A percentile compares a stretch with the other conserved stretches of the same genome.
phyloP scores from a whole-genome alignment of 2,113 vertebrate genomes.

The Carassius gibelio region DNA sequence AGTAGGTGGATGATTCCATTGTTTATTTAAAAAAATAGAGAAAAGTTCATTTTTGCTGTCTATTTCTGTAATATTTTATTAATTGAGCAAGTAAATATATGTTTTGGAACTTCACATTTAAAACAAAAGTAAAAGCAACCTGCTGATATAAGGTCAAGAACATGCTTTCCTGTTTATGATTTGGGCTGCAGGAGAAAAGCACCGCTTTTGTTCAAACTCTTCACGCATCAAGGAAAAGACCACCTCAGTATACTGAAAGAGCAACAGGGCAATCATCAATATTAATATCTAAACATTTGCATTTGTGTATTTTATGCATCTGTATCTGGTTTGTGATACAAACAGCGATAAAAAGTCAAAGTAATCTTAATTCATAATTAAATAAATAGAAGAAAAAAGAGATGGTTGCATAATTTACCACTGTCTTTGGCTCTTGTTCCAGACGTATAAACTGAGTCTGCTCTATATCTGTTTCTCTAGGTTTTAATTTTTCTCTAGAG shows the following conservation, averaged over 20 bases:
- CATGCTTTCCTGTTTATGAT: not conserved
- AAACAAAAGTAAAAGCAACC: not conserved
- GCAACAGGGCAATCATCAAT: not conserved
- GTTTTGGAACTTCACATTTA: not conserved
- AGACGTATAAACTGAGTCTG: not conserved
- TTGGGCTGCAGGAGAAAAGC: not conserved
- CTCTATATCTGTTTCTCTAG: not conserved
- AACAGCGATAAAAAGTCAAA: no score
- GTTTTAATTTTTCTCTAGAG: not conserved
- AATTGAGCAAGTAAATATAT: not conserved
- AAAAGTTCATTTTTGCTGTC: not conserved
- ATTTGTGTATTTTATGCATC: no score
- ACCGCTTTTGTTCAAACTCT: not conserved
- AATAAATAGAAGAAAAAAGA: not conserved
- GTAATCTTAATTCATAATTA: not conserved
- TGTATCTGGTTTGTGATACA: not conserved
- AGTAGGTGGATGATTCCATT: not conserved
- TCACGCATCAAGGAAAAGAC: not conserved
- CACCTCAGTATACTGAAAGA: constrained; percentile 2
- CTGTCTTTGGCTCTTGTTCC: not conserved
- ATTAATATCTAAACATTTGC: not conserved
- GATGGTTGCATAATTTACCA: not conserved
- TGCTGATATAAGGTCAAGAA: not conserved
- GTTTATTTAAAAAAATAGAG: no score
- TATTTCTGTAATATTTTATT: not conserved